Evolutionary conservation across 53 echinoderm and acorn worm genomes (phyloP).

Genomic region (Temnopleurus reevesii): DNA sequence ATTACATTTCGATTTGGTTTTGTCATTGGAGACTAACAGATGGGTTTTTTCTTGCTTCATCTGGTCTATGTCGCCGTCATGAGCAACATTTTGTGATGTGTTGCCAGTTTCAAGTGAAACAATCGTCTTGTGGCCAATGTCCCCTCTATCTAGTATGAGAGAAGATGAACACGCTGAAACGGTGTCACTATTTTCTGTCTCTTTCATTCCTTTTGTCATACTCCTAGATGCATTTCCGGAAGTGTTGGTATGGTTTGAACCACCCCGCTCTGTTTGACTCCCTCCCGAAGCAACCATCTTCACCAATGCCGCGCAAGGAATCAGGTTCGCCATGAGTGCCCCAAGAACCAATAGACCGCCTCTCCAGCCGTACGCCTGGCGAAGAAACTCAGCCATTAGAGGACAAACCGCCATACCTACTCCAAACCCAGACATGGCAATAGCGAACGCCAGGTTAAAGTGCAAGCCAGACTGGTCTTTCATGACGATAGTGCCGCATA

Average conservation of each 20-base stretch:
- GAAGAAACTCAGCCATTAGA: not conserved
- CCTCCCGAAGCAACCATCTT: not conserved
- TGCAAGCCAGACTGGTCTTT: not conserved
- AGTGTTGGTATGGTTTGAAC: not conserved
- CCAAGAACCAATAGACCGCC: not conserved
- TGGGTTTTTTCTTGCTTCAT: no score
- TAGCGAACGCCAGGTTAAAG: not conserved
- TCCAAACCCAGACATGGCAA: not conserved
- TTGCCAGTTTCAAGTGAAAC: not conserved
- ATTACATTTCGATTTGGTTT: no score
- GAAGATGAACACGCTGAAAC: no score
- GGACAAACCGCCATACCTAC: not conserved
- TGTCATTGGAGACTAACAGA: no score
- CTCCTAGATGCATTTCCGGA: not conserved
- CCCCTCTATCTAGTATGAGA: no score
- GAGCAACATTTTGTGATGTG: no score
- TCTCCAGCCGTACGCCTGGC: not conserved
- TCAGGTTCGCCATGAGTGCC: not conserved
- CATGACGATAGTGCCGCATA: not conserved
- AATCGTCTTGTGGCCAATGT: not conserved
- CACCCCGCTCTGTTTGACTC: not conserved
- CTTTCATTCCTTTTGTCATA: no score
- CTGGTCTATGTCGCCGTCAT: not conserved
- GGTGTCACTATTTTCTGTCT: no score
- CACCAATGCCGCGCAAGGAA: not conserved